Base-by-base conservation (phyloP, 2,888 invertebrate genomes). In the Nymphalis polychloros region DNA sequence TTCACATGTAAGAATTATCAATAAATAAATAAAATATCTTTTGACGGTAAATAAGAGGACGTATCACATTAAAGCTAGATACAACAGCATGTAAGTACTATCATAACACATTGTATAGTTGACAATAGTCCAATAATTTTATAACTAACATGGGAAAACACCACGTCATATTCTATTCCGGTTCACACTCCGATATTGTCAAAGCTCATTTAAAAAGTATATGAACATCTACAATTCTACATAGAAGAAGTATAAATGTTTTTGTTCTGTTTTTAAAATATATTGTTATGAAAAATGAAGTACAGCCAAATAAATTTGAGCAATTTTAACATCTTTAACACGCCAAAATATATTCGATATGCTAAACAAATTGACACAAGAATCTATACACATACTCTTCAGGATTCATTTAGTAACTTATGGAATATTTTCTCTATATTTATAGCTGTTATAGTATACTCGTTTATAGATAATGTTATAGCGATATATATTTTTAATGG, bases 111-210 rank as follows among this genome's bases (percentile, higher is more conserved):
- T 49, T 61, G 8, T 41, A 35, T 55, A 60, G n/a, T 62, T 55
- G 41, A 48, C 48, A 27, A 60, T 23, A 53, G 23, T 61, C 48
- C 31, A 61, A 47, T 47, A 31, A 0, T 59, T 64, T 3, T 20
- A 55, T 17, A 31, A 46, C 20, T 35, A 52, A 63, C 41, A 13
- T 55, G 53, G 48, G 53, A 61, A 48, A 19, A 53, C 7, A 57
- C 52, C 27, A 46, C 53, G 59, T 10, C 57, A 50, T 23, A 53
- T 50, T 31, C 46, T 59, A 35, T 35, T 63, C 20, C 27, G 6
- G 17, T 59, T 66, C 63, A 66, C 66, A 66, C 63, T 53, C 63
- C 48, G 35, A 66, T 68, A 68, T 71, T 66, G 71, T 66, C 71
- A 65, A 62, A 65, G 49, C 65, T 65, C 59, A 41, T 50, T 50